Percentiles rank a stretch among this genome's conserved stretches.
Conservation (phyloP, 1,140 invertebrate species). For the Lucilia sericata region DNA sequence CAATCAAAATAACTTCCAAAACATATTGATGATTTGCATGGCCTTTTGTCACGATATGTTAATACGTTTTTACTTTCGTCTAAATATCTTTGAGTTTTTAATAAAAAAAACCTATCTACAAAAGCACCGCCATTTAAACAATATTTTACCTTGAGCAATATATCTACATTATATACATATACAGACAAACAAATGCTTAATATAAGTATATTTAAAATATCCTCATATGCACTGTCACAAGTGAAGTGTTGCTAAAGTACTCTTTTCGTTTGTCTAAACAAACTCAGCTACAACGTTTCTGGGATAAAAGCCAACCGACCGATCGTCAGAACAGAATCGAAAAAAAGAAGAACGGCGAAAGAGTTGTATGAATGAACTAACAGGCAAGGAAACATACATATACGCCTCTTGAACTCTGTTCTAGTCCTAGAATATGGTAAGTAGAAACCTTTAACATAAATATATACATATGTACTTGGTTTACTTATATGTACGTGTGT, state of each 20-base stretch:
- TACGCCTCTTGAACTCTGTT: conserved; percentile 14
- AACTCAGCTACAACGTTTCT: not conserved
- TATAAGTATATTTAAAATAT: not conserved
- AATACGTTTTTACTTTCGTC: not conserved
- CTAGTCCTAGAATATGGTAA: conserved; percentile 1
- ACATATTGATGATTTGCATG: not conserved
- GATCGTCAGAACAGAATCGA: not conserved
- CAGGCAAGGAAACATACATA: not conserved
- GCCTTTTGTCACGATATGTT: not conserved
- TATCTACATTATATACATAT: not conserved
- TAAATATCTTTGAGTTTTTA: not conserved
- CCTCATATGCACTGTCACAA: not conserved
- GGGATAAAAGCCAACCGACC: conserved; percentile 11
- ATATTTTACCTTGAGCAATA: conserved; percentile 20
- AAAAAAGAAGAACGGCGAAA: not conserved
- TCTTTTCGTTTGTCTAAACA: conserved; percentile 19
- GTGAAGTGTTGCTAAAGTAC: conserved; percentile 23
- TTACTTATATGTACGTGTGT: not conserved
- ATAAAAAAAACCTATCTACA: not conserved
- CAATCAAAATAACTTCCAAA: not conserved
- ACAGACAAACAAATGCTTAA: not conserved
- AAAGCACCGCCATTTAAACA: conserved; percentile 12
- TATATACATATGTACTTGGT: not conserved
- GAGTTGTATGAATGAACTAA: not conserved
- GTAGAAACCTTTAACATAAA: not conserved